phyloP scores from a whole-genome alignment of 2,113 vertebrate genomes.

The Gasterosteus aculeatus region DNA sequence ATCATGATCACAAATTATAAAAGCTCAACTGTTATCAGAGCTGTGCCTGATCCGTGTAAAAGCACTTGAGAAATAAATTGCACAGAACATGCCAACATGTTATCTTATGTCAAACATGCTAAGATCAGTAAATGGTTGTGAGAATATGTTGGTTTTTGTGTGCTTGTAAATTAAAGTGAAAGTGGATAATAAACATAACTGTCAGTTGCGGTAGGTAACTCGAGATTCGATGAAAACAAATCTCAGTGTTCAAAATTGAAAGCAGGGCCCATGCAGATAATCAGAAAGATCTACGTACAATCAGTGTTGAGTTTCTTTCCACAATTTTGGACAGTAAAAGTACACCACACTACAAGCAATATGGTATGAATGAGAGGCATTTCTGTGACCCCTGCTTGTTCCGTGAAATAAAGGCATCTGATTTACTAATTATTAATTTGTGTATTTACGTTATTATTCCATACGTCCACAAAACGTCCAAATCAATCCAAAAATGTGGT shows the following conservation, averaged over 20 bases:
- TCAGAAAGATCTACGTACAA: background rate
- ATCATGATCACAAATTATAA: background rate
- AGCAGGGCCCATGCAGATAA: too few relatives aligned
- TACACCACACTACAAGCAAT: background rate
- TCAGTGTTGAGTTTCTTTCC: background rate
- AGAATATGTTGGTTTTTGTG: background rate
- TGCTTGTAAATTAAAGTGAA: background rate
- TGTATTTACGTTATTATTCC: background rate
- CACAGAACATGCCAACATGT: background rate
- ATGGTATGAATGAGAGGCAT: background rate
- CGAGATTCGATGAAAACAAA: too few relatives aligned
- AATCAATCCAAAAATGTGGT: background rate
- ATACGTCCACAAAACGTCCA: background rate
- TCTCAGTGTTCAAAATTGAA: background rate
- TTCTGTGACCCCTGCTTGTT: background rate
- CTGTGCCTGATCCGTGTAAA: constrained; percentile 7
- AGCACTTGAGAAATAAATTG: background rate
- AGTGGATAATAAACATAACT: background rate
- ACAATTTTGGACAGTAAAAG: background rate
- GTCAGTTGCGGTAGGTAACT: background rate
- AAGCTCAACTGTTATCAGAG: background rate
- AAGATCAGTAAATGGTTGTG: background rate
- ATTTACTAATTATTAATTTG: background rate
- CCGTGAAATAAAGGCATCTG: background rate
- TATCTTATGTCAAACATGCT: background rate